Base-by-base conservation (phyloP, 2,888 invertebrate genomes). In the Orchestes rusci region DNA sequence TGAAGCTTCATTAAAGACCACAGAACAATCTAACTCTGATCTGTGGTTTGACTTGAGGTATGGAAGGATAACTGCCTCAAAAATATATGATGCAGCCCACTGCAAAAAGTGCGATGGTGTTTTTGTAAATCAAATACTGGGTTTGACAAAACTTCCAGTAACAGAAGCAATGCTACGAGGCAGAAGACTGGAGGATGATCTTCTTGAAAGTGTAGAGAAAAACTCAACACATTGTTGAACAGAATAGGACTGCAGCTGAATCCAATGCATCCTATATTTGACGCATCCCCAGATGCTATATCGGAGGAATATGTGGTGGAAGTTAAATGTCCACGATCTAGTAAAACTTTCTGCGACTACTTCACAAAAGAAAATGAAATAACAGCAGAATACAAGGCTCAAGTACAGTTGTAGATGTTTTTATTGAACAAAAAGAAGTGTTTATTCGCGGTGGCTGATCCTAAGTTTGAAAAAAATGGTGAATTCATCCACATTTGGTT, bases 231-330 rank as follows among this genome's bases (percentile, higher is more conserved):
- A 37, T 49, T 50, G 13, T 18, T 53, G 23, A 13, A 19, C 13
- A 23, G 23, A 13, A 13, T n/a, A 27, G 53, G 53, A 4, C 20
- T 51, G 28, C n/a, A 16, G 3, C 36, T 50, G 18, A 40, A 18
- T 19, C 30, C 39, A 13, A 37, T 39, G 12, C 36, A 43, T 39
- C 51, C 52, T 8, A 42, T 51, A 15, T 41, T 53, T 41, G 51
- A 52, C 13, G 54, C 53, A 27, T 48, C 50, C 10, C 53, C 50
- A 13, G 52, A 52, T 50, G 53, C 41, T 2, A 39, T 53, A 31
- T 27, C 29, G n/a, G 39, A 43, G 3, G 38, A 48, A n/a, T 48
- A 18, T 39, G 43, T 51, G 7, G 37, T 54, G 3, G 50, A 53
- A 54, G 31, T 54, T 2, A 53, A 53, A 37, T 53, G 50, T 39